phyloP scores from a whole-genome alignment of 2,797 vertebrate species.

The Pachyuromys duprasi region DNA sequence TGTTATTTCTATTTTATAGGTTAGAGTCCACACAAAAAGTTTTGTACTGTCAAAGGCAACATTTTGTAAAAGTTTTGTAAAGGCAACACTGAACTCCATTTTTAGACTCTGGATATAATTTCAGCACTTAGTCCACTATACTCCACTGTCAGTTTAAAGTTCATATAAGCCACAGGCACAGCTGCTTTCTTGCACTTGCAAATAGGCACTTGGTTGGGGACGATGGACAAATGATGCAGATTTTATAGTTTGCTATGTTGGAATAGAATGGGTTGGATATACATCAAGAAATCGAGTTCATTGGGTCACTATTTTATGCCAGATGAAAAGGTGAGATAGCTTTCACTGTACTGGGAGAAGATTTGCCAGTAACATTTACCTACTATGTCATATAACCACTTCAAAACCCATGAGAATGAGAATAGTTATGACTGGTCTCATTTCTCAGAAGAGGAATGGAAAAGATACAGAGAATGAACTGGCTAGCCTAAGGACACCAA shows the following conservation, averaged over 20 bases:
- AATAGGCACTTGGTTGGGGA: not conserved
- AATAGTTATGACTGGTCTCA: not conserved
- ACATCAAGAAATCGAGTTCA: not conserved
- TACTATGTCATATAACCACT: not conserved
- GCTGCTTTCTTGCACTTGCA: constrained; percentile 23
- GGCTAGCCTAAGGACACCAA: not conserved
- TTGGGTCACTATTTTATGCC: not conserved
- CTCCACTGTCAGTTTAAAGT: not conserved
- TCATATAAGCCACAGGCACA: not conserved
- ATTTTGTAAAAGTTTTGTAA: not conserved
- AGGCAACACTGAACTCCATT: not conserved
- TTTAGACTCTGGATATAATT: not conserved
- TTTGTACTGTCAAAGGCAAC: not conserved
- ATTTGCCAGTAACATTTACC: not conserved
- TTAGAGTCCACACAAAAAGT: not conserved
- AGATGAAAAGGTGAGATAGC: not conserved
- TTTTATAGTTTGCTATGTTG: constrained; percentile 19
- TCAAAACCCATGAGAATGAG: not conserved
- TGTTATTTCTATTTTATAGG: not conserved
- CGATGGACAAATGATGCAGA: constrained; percentile 3
- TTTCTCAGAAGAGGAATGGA: constrained; percentile 34
- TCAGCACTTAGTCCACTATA: not conserved
- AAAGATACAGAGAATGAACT: not conserved
- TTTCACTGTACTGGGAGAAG: not conserved
- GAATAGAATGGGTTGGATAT: not conserved